phyloP scores from a whole-genome alignment of 2,888 invertebrate genomes.

The Prostheceraeus crozeri region DNA sequence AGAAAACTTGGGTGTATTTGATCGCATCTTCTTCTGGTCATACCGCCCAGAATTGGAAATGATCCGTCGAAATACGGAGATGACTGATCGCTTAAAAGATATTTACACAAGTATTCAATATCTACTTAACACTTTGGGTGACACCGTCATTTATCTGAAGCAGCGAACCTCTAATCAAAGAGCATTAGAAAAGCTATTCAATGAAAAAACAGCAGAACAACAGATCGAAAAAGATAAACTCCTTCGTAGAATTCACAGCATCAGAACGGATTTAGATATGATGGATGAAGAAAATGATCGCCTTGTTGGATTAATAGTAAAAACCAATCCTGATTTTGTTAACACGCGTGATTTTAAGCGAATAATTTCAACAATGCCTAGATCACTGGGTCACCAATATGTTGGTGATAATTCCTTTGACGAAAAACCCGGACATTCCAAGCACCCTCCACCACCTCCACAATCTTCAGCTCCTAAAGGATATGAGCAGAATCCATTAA shows the following conservation, averaged over 20 bases:
- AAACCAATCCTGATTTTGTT: constrained; percentile 29
- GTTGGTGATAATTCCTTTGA: too few relatives aligned
- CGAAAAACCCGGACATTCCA: too few relatives aligned
- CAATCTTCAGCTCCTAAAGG: too few relatives aligned
- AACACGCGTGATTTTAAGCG: constrained; percentile 21
- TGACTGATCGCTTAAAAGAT: constrained; percentile 25
- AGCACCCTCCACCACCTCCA: too few relatives aligned
- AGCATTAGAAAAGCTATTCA: constrained; percentile 19
- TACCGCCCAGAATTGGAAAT: constrained; percentile 29
- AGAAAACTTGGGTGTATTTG: constrained; percentile 28
- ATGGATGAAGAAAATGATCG: constrained; percentile 34
- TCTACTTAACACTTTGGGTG: constrained; percentile 7
- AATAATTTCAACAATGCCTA: too few relatives aligned
- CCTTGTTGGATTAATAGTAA: constrained; percentile 31
- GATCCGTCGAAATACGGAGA: constrained; percentile 24
- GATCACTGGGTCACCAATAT: too few relatives aligned
- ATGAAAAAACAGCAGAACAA: constrained; percentile 5
- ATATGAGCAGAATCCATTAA: too few relatives aligned
- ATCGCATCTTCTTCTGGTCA: constrained; percentile 33
- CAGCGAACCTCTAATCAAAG: constrained; percentile 14
- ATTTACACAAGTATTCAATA: constrained; percentile 18
- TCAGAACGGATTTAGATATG: constrained; percentile 17
- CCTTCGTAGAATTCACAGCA: constrained; percentile 24
- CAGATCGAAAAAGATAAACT: constrained; percentile 17
- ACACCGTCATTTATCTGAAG: constrained; percentile 5